These are phyloP conservation scores for Trogon surrucura DNA, from an alignment of 2,113 vertebrate genomes.

Conservation along the genomic window DNA sequence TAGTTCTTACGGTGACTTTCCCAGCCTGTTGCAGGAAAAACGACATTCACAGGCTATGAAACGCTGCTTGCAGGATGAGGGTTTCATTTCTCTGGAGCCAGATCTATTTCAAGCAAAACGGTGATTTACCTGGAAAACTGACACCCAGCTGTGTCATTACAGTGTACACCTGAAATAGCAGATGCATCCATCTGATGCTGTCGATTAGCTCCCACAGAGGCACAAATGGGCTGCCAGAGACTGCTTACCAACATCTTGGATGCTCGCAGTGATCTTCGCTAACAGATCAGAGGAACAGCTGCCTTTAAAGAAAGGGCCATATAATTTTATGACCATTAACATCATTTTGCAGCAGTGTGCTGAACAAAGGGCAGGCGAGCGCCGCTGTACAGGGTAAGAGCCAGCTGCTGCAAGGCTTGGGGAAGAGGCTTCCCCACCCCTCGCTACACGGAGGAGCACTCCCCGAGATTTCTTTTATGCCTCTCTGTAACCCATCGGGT, in stretches of 20 bases:
- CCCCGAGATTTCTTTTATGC: not conserved
- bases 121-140: slow-evolving; percentile 39
- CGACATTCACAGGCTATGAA: not conserved
- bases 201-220: slow-evolving; percentile 16
- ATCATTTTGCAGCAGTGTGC: slow-evolving; percentile 2
- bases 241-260: not conserved
- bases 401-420: not conserved
- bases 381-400: not conserved
- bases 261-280: not conserved
- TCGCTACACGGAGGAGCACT: not conserved
- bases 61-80: not conserved
- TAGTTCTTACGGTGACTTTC: not conserved
- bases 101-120: not conserved
- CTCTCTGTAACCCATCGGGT: not conserved
- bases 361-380: slow-evolving; percentile 45
- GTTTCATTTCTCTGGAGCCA: slow-evolving; percentile 1
- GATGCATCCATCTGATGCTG: not conserved
- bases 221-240: slow-evolving; percentile 17
- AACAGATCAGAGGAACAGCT: slow-evolving; percentile 44
- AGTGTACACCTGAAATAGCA: slow-evolving; percentile 17
- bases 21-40: not conserved
- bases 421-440: not conserved
- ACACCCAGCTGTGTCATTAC: not conserved
- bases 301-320: slow-evolving; percentile 51
- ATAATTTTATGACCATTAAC: slow-evolving; percentile 55